These are phyloP conservation scores for Cynopterus brachyotis DNA, from an alignment of 2,113 vertebrate species.

Conservation along the genomic window DNA sequence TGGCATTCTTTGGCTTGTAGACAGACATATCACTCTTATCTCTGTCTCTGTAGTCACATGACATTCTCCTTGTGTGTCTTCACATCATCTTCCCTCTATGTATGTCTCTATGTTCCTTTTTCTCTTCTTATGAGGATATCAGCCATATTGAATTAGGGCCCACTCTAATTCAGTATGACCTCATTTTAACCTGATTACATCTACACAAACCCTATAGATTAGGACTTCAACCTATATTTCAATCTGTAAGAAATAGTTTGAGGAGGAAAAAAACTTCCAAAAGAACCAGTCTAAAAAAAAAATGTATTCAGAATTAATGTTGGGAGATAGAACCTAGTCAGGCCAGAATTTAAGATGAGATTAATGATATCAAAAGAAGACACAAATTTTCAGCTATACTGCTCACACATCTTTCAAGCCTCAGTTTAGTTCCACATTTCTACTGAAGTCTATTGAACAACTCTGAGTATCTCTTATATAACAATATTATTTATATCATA, in stretches of 20 bases:
- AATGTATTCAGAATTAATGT: neutral
- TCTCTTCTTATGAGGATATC: neutral
- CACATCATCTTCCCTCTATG: neutral
- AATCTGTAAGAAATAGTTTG: neutral
- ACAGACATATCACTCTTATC: neutral
- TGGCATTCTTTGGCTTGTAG: neutral
- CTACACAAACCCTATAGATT: neutral
- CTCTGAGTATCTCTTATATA: neutral
- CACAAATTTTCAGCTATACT: neutral
- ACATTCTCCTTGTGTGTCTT: neutral
- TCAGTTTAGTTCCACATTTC: neutral
- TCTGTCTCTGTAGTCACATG: neutral
- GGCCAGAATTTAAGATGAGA: neutral
- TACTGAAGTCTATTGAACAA: neutral
- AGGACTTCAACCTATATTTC: neutral
- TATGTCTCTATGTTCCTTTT: neutral
- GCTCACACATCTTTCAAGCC: neutral
- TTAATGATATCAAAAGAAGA: neutral
- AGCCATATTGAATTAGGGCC: neutral
- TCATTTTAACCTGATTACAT: neutral
- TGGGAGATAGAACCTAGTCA: neutral
- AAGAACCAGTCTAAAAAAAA: neutral
- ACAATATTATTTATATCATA: neutral
- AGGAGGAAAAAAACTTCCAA: neutral
- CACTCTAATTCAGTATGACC: neutral